Evolutionary conservation across 2,797 vertebrate species (phyloP).

Genomic region (Chanos chanos): DNA sequence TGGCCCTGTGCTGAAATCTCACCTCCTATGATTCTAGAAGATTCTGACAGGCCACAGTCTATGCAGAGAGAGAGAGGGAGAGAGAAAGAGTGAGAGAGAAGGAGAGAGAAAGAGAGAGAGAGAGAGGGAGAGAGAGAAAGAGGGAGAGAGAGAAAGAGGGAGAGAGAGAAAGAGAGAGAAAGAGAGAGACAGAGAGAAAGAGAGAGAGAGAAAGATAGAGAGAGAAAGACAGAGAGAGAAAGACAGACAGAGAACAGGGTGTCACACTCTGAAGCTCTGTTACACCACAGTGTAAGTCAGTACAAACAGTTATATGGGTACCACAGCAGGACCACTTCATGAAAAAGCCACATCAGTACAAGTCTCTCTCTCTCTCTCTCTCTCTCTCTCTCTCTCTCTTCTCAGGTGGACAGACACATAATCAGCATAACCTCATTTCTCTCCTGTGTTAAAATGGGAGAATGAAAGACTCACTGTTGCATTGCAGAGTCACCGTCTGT

Average conservation of each 20-base stretch:
- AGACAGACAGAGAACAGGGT: too few relatives aligned
- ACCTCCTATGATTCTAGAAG: slow-evolving; percentile 75
- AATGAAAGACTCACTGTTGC: slow-evolving; percentile 67
- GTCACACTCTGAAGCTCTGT: too few relatives aligned
- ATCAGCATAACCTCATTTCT: neutral
- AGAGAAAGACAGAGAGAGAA: neutral
- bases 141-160: neutral
- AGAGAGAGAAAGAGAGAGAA: neutral
- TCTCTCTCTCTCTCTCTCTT: too few relatives aligned
- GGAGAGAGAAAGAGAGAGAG: neutral
- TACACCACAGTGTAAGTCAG: too few relatives aligned
- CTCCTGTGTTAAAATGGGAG: neutral
- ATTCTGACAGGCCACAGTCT: slow-evolving; percentile 73
- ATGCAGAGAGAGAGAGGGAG: slow-evolving; percentile 11
- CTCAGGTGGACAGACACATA: too few relatives aligned
- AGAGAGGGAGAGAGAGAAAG: neutral
- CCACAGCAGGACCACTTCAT: too few relatives aligned
- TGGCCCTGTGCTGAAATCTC: slow-evolving; percentile 53
- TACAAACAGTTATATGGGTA: too few relatives aligned
- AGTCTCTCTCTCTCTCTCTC: too few relatives aligned
- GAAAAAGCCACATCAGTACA: too few relatives aligned
- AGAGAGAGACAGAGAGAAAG: too few relatives aligned
- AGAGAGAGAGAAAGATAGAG: too few relatives aligned
- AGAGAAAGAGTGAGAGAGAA: neutral
- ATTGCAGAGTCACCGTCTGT: slow-evolving; percentile 67